Conservation (phyloP, 23 tunicate species). For the Trididemnum nubilum region DNA sequence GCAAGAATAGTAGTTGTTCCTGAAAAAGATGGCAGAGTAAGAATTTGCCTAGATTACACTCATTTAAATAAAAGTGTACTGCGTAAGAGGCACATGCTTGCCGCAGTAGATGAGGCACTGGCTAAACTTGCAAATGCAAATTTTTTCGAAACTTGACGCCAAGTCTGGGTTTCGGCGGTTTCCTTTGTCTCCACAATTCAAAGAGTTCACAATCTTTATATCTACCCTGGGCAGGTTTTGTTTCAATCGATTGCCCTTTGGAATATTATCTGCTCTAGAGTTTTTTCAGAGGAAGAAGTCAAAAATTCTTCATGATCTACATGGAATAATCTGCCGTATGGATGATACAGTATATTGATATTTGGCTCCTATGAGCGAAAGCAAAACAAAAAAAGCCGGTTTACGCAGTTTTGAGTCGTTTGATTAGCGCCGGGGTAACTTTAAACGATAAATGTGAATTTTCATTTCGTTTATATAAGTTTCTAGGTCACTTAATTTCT, state of each 20-base stretch:
- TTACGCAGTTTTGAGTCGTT: neutral
- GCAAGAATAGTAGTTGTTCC: neutral
- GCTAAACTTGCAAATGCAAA: neutral
- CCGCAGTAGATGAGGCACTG: neutral
- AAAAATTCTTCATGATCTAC: neutral
- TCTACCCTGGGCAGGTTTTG: neutral
- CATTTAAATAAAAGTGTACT: neutral
- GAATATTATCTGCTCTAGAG: neutral
- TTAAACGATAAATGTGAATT: slow-evolving; percentile 7
- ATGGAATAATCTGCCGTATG: neutral
- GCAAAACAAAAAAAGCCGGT: neutral
- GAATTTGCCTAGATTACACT: neutral
- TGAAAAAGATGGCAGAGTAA: neutral
- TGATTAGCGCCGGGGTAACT: neutral
- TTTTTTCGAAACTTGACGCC: neutral
- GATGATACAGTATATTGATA: neutral
- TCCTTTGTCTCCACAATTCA: neutral
- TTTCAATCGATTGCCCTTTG: neutral
- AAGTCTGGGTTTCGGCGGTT: neutral
- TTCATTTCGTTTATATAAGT: neutral
- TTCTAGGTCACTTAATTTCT: neutral
- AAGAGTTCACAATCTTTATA: neutral
- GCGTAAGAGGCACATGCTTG: neutral
- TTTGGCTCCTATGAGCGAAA: neutral
- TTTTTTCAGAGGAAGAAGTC: neutral